These are phyloP conservation scores for Tetrao urogallus DNA, from an alignment of 2,113 vertebrate species.

Conservation along the genomic window DNA sequence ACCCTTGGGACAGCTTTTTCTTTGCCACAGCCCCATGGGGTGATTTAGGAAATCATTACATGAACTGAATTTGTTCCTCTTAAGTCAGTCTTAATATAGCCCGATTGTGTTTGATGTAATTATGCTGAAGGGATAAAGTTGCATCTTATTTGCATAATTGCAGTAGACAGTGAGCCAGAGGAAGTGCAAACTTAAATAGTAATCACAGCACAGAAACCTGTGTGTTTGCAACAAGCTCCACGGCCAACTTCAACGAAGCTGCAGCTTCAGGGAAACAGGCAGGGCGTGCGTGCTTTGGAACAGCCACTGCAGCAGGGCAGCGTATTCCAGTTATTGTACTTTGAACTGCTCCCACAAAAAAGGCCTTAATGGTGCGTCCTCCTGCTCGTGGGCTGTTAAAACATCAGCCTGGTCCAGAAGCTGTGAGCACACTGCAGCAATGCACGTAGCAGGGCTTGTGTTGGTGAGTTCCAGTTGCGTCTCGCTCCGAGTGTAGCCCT, in stretches of 20 bases:
- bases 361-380: not conserved
- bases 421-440: not conserved
- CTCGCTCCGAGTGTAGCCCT: not conserved
- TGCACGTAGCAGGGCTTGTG: too few relatives aligned
- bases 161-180: conserved; percentile 20
- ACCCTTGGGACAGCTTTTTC: conserved; percentile 33
- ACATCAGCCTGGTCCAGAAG: not conserved
- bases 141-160: conserved; percentile 64
- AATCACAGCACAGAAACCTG: conserved; percentile 21
- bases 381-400: rapidly evolving
- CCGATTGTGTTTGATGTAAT: conserved; percentile 67
- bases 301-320: not conserved
- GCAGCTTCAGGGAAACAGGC: not conserved
- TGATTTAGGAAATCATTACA: conserved; percentile 44
- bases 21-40: not conserved
- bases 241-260: not conserved
- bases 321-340: not conserved
- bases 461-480: rapidly evolving
- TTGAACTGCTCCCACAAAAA: not conserved
- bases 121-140: conserved; percentile 68
- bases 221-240: not conserved
- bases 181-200: conserved; percentile 1
- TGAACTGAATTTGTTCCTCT: conserved; percentile 31
- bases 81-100: conserved; percentile 61
- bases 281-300: not conserved